Conservation (phyloP, 2,888 invertebrate species). For the Ennomos quercinarius region DNA sequence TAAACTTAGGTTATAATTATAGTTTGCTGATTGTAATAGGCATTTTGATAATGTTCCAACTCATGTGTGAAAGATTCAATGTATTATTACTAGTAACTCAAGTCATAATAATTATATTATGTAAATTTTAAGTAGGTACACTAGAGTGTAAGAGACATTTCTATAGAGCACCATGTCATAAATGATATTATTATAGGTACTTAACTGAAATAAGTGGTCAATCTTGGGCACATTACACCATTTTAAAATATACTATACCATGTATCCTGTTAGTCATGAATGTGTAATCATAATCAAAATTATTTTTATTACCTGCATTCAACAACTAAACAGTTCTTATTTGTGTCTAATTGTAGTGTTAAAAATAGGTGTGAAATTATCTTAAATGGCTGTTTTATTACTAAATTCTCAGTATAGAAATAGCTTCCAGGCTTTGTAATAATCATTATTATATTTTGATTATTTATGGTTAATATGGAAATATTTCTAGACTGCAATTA, state of each 20-base stretch:
- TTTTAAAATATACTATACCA: slow-evolving; percentile 10
- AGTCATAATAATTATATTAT: slow-evolving; percentile 32
- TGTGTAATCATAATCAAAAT: too few relatives aligned
- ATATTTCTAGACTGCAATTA: slow-evolving; percentile 20
- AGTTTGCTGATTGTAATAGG: not conserved
- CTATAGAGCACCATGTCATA: slow-evolving; percentile 30
- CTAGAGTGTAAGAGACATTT: slow-evolving; percentile 25
- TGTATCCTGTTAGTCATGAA: not conserved
- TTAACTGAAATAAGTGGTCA: slow-evolving; percentile 16
- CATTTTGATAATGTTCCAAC: slow-evolving; percentile 5
- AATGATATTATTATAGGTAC: slow-evolving; percentile 11
- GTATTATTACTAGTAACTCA: slow-evolving; percentile 27
- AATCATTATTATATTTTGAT: slow-evolving; percentile 5
- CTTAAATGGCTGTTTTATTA: slow-evolving; percentile 14
- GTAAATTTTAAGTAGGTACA: slow-evolving; percentile 24
- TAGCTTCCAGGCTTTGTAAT: slow-evolving; percentile 19
- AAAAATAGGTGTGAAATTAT: slow-evolving; percentile 5
- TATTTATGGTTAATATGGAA: slow-evolving; percentile 28
- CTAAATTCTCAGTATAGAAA: slow-evolving; percentile 15
- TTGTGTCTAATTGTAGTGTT: slow-evolving; percentile 11
- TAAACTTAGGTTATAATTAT: slow-evolving; percentile 4
- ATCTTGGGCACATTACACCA: slow-evolving; percentile 25
- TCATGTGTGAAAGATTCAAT: slow-evolving; percentile 30
- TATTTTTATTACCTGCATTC: not conserved
- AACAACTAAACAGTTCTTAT: slow-evolving; percentile 8